Conservation (phyloP, 1,140 invertebrate genomes). For the Apocrypta bakeri region DNA sequence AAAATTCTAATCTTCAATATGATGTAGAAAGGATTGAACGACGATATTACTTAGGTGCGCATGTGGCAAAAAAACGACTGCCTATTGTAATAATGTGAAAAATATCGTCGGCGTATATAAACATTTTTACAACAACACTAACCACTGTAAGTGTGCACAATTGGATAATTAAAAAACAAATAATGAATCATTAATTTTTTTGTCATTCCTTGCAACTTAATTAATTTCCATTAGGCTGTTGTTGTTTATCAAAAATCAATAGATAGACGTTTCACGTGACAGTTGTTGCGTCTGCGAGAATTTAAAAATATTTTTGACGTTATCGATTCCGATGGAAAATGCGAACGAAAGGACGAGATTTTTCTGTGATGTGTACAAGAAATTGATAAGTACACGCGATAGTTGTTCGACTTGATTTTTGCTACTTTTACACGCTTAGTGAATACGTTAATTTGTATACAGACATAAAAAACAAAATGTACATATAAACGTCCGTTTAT, state of each 20-base stretch:
- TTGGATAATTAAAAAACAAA: background rate
- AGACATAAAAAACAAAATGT: background rate
- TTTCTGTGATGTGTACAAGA: conserved; percentile 35
- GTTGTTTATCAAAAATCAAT: too few species aligned
- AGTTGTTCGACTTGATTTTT: conserved; percentile 27
- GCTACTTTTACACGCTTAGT: conserved; percentile 37
- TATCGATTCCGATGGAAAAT: background rate
- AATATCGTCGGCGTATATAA: background rate
- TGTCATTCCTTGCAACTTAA: too few species aligned
- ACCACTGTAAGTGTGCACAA: too few species aligned
- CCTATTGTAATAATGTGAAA: conserved; percentile 34
- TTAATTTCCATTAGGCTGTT: too few species aligned
- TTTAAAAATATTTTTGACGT: background rate
- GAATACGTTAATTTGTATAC: background rate
- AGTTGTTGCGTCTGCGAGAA: background rate
- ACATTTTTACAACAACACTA: background rate
- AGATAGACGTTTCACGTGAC: too few species aligned
- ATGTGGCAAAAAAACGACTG: background rate
- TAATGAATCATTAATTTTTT: too few species aligned
- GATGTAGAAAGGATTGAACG: too few species aligned
- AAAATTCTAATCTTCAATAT: background rate
- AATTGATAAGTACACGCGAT: conserved; percentile 2
- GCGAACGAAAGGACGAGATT: conserved; percentile 26
- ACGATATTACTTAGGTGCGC: too few species aligned
- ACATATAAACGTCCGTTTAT: conserved; percentile 22